phyloP scores from a whole-genome alignment of 2,888 invertebrate genomes.

The Campaea margaritaria region DNA sequence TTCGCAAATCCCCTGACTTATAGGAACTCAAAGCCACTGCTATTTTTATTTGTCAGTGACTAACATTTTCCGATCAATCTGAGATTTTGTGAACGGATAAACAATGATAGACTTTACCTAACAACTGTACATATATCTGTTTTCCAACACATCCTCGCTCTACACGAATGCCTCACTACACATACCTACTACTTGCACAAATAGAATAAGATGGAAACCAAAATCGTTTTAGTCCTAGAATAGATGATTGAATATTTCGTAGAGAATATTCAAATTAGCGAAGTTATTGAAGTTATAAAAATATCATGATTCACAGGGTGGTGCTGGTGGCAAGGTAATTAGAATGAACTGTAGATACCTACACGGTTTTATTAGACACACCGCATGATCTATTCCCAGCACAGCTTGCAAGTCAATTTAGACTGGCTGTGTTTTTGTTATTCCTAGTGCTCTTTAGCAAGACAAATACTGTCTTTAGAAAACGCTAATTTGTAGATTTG shows the following conservation, averaged over 20 bases:
- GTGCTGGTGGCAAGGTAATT: conserved; percentile 81
- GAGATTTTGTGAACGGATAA: conserved; percentile 10
- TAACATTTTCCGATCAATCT: conserved; percentile 47
- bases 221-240: neutral
- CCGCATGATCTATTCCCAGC: conserved; percentile 64
- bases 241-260: neutral
- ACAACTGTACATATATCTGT: conserved; percentile 24
- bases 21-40: conserved; percentile 47
- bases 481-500: conserved; percentile 10
- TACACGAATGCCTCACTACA: conserved; percentile 8
- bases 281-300: conserved; percentile 49
- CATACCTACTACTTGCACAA: conserved; percentile 23
- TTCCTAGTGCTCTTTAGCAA: conserved; percentile 8
- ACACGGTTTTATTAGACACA: conserved; percentile 61
- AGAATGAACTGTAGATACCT: conserved; percentile 46
- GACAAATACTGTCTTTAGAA: conserved; percentile 13
- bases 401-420: conserved; percentile 61
- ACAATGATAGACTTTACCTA: conserved; percentile 25
- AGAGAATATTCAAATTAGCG: conserved; percentile 7
- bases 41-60: conserved; percentile 53
- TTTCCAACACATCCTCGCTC: conserved; percentile 5
- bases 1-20: conserved; percentile 58
- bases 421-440: conserved; percentile 51
- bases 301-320: conserved; percentile 77
- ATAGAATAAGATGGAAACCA: neutral